A percentile compares a stretch with the other conserved stretches of the same genome.
Conservation (phyloP, 1,140 invertebrate species). For the Drosophila jambulina region DNA sequence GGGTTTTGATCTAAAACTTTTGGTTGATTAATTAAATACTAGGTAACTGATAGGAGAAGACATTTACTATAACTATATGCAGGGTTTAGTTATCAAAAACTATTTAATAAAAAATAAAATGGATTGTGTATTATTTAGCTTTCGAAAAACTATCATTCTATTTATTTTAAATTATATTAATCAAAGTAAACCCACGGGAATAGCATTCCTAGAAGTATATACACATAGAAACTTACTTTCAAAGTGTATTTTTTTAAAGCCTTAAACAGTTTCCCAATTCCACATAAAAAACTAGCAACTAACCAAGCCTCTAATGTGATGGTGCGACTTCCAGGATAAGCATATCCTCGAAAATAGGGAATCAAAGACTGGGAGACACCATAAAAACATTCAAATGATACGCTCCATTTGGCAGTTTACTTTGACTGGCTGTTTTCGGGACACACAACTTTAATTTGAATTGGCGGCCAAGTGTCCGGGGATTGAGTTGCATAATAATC, state of each 20-base stretch:
- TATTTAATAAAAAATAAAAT: neutral
- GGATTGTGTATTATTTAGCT: no score
- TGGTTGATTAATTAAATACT: no score
- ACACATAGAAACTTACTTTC: neutral
- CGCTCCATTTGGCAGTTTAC: conserved; percentile 58
- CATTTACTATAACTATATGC: neutral
- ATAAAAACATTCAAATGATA: conserved; percentile 62
- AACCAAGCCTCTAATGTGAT: neutral
- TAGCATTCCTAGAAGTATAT: neutral
- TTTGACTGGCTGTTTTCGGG: conserved; percentile 12
- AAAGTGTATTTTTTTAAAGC: neutral
- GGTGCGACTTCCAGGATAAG: neutral
- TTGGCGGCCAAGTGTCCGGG: conserved; percentile 33
- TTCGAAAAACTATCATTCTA: neutral
- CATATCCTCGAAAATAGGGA: neutral
- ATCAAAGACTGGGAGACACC: neutral
- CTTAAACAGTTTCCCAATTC: neutral
- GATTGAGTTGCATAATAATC: conserved; percentile 42
- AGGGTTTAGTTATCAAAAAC: neutral
- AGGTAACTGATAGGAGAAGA: rapidly evolving
- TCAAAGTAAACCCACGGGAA: neutral
- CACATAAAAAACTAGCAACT: neutral
- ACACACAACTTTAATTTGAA: conserved; percentile 43
- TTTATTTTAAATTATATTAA: neutral
- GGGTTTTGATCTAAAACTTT: no score